Evolutionary conservation across 2,888 invertebrate genomes (phyloP).

Genomic region (Synergus laeviventris): DNA sequence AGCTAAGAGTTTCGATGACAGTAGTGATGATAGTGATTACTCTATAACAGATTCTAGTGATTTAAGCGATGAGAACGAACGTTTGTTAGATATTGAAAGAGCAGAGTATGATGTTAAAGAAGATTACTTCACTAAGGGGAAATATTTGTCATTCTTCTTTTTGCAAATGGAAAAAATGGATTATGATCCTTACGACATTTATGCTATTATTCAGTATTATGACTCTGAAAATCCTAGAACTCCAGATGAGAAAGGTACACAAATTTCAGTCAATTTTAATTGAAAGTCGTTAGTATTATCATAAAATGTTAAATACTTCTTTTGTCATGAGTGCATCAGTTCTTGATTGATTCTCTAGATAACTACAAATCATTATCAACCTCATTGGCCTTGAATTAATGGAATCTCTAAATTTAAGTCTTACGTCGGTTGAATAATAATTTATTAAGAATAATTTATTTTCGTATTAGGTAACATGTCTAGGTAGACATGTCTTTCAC

Average conservation of each 20-base stretch:
- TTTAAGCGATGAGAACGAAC: slow-evolving; percentile 62
- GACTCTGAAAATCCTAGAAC: slow-evolving; percentile 58
- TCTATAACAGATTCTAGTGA: slow-evolving; percentile 62
- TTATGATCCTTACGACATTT: slow-evolving; percentile 67
- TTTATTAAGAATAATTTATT: background rate
- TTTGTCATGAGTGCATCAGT: background rate
- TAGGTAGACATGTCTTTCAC: background rate
- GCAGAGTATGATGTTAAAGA: slow-evolving; percentile 61
- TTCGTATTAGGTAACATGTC: background rate
- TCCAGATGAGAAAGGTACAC: slow-evolving; percentile 60
- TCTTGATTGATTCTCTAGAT: background rate
- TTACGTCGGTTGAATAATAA: slow-evolving; percentile 8
- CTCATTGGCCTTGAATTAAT: slow-evolving; percentile 16
- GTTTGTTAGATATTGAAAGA: slow-evolving; percentile 58
- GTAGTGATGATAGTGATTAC: slow-evolving; percentile 66
- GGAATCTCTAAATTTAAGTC: background rate
- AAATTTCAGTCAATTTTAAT: slow-evolving; percentile 44
- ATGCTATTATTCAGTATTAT: slow-evolving; percentile 67
- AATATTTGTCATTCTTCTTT: slow-evolving; percentile 70
- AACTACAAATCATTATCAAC: background rate
- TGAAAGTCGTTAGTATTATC: background rate
- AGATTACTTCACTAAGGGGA: slow-evolving; percentile 70
- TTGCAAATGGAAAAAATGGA: slow-evolving; percentile 70
- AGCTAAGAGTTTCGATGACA: slow-evolving; percentile 53
- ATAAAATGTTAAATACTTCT: slow-evolving; percentile 19